Evolutionary conservation across 2,888 invertebrate species (phyloP).

Genomic region (Rhopalosiphum nymphaeae): DNA sequence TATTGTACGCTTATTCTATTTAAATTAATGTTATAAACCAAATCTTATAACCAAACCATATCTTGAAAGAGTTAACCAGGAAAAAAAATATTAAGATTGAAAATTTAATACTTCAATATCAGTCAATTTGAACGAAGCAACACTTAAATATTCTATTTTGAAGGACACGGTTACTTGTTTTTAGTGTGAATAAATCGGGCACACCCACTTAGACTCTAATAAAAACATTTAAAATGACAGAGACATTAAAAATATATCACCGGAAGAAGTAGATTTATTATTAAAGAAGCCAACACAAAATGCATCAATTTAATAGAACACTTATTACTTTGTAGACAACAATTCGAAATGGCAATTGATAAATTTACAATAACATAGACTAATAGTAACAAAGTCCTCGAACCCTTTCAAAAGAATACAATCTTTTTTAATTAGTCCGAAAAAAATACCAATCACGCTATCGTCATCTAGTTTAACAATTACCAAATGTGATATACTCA

Average conservation of each 20-base stretch:
- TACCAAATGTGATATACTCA: background rate
- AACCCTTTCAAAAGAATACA: background rate
- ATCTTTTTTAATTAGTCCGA: background rate
- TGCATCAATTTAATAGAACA: background rate
- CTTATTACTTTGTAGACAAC: background rate
- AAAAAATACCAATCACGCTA: background rate
- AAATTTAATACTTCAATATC: background rate
- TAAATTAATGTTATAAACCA: background rate
- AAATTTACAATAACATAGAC: background rate
- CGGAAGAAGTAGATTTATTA: background rate
- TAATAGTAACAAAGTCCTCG: background rate
- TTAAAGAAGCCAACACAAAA: background rate
- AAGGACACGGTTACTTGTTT: background rate
- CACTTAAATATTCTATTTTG: background rate
- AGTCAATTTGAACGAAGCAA: background rate
- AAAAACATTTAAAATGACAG: background rate
- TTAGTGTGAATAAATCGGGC: background rate
- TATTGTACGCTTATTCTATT: background rate
- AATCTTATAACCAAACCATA: background rate
- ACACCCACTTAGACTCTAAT: background rate
- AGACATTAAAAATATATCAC: background rate
- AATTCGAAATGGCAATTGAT: background rate
- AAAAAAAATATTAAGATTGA: background rate
- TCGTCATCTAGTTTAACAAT: background rate
- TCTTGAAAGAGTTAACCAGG: background rate